Percentiles rank a stretch among this genome's conserved stretches.
These are phyloP conservation scores for Saimiri boliviensis DNA, from an alignment of 2,113 vertebrate genomes.

Conservation along the genomic window DNA sequence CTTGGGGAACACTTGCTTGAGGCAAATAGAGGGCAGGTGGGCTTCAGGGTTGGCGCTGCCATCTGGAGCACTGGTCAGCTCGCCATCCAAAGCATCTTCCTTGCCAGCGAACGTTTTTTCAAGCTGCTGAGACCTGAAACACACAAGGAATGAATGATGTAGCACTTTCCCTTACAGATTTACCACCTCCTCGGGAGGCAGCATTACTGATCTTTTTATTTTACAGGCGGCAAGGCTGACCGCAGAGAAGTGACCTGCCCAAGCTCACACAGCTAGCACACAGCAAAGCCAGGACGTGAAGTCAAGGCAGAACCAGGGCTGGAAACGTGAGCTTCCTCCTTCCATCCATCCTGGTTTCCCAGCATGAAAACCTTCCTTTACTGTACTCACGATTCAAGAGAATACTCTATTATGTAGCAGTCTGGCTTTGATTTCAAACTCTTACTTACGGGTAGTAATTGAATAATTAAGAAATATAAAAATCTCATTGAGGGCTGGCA, in stretches of 20 bases:
- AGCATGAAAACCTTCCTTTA: neutral
- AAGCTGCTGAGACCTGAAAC: conserved; percentile 75
- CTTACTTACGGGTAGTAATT: conserved; percentile 72
- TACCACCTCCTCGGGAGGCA: rapidly evolving
- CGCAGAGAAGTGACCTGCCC: neutral
- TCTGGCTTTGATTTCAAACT: conserved; percentile 65
- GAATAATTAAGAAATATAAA: conserved; percentile 75
- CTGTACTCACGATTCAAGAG: neutral
- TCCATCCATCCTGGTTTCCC: neutral
- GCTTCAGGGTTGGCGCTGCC: neutral
- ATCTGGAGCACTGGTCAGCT: rapidly evolving
- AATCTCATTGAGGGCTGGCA: conserved; percentile 72
- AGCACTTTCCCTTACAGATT: neutral
- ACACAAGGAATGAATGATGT: neutral
- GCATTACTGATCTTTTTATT: neutral
- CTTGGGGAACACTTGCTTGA: conserved; percentile 98
- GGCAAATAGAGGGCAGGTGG: conserved; percentile 89
- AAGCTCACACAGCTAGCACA: neutral
- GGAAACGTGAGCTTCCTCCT: rapidly evolving
- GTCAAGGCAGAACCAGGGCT: neutral
- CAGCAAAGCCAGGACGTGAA: neutral
- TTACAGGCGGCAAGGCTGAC: neutral
- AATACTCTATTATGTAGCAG: neutral
- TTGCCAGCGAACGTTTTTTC: neutral
- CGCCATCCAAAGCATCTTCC: conserved; percentile 71